Conservation (phyloP, 2,888 invertebrate species). For the Aspidapion aeneum region DNA sequence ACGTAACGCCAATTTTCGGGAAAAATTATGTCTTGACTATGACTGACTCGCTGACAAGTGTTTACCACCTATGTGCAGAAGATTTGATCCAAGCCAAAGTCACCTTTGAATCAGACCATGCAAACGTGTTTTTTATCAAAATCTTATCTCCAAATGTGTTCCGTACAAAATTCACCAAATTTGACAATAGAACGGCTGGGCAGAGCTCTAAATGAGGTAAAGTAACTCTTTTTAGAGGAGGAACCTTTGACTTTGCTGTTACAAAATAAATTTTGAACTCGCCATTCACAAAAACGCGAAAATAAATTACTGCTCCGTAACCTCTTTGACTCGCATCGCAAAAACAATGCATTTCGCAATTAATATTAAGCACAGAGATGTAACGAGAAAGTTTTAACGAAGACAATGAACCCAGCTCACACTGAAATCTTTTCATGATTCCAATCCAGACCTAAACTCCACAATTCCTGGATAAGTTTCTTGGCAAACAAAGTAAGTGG, state of each 20-base stretch:
- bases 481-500: slow-evolving; percentile 8
- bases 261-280: not conserved
- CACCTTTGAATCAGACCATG: slow-evolving; percentile 2
- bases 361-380: not conserved
- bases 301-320: not conserved
- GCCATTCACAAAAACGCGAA: not conserved
- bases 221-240: not conserved
- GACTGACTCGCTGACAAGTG: not conserved
- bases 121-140: not conserved
- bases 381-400: not conserved
- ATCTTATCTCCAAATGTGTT: not conserved
- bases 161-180: slow-evolving; percentile 3
- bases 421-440: not conserved
- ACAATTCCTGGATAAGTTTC: too few species aligned
- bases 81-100: slow-evolving; percentile 2
- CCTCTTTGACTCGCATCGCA: slow-evolving; percentile 1
- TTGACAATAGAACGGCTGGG: slow-evolving; percentile 2
- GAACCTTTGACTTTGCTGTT: not conserved
- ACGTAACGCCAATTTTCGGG: slow-evolving; percentile 9
- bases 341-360: not conserved
- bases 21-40: not conserved
- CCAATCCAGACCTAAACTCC: slow-evolving; percentile 5
- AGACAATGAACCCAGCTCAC: not conserved
- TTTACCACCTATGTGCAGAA: slow-evolving; percentile 2
- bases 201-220: slow-evolving; percentile 1